These are phyloP conservation scores for Cepaea nemoralis DNA, from an alignment of 1,140 invertebrate species.

Conservation along the genomic window DNA sequence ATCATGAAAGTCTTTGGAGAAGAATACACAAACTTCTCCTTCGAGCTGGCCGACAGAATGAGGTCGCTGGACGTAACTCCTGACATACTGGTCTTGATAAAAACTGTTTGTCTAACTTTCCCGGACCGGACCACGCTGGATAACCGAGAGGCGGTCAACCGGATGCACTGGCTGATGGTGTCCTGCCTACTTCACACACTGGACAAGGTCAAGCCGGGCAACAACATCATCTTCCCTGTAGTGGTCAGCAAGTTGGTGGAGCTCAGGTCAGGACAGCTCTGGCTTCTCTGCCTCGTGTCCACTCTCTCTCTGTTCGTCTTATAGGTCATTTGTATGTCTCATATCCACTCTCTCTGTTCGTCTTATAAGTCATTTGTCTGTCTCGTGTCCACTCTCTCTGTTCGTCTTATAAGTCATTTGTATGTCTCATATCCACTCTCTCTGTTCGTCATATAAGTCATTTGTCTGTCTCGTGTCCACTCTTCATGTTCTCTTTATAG, in stretches of 20 bases:
- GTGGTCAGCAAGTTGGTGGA: conserved; percentile 52
- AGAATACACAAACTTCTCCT: conserved; percentile 43
- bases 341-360: too few relatives aligned
- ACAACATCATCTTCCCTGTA: conserved; percentile 43
- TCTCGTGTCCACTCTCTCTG: too few relatives aligned
- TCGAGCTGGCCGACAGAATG: conserved; percentile 44
- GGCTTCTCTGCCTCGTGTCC: too few relatives aligned
- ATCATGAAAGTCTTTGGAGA: conserved; percentile 47
- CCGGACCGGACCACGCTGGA: conserved; percentile 50
- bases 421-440: too few relatives aligned
- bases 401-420: too few relatives aligned
- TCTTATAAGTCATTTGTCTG: too few relatives aligned
- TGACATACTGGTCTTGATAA: conserved; percentile 53
- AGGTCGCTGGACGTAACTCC: conserved; percentile 48
- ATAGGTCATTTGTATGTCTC: too few relatives aligned
- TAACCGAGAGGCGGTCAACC: conserved; percentile 49
- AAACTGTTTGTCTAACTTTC: conserved; percentile 54
- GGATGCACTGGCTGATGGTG: conserved; percentile 55
- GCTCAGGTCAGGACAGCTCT: not conserved
- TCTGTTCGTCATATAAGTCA: too few relatives aligned
- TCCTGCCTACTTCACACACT: conserved; percentile 52
- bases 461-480: too few relatives aligned
- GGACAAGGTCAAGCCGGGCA: conserved; percentile 46
- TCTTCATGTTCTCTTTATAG: too few relatives aligned
- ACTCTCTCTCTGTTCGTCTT: too few relatives aligned